Evolutionary conservation across 2,113 vertebrate genomes (phyloP).

Genomic region (Lamprologus ornatipinnis): DNA sequence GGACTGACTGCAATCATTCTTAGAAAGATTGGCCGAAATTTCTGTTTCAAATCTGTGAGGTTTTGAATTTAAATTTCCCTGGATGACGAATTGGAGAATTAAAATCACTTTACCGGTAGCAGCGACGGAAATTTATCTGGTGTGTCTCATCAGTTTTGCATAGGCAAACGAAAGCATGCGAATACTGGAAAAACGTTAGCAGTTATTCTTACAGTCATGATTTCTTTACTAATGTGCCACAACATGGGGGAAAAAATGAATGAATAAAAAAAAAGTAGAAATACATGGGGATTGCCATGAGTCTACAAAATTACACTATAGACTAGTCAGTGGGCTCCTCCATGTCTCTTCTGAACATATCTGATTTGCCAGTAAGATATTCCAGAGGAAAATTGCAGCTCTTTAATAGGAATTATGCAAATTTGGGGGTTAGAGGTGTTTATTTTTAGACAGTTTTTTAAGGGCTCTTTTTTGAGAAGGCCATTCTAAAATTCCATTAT

Average conservation of each 20-base stretch:
- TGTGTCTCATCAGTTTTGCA: background rate
- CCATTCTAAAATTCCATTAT: background rate
- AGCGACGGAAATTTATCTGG: background rate
- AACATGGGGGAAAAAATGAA: fast-evolving
- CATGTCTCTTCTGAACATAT: background rate
- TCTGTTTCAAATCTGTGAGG: background rate
- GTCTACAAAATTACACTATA: background rate
- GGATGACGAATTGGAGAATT: background rate
- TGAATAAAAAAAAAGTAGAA: background rate
- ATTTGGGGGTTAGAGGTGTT: background rate
- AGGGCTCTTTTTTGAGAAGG: background rate
- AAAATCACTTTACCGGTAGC: background rate
- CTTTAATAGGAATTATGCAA: background rate
- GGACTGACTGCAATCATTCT: background rate
- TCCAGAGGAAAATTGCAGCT: background rate
- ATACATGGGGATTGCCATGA: background rate
- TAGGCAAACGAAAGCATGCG: background rate
- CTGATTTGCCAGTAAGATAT: background rate
- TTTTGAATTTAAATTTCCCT: background rate
- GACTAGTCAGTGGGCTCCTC: background rate
- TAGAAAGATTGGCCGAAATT: background rate
- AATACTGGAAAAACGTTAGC: background rate
- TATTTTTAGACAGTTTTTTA: background rate
- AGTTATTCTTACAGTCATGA: background rate
- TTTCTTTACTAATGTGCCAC: background rate